phyloP scores from a whole-genome alignment of 2,113 vertebrate genomes.

The Campylomormyrus numenius region DNA sequence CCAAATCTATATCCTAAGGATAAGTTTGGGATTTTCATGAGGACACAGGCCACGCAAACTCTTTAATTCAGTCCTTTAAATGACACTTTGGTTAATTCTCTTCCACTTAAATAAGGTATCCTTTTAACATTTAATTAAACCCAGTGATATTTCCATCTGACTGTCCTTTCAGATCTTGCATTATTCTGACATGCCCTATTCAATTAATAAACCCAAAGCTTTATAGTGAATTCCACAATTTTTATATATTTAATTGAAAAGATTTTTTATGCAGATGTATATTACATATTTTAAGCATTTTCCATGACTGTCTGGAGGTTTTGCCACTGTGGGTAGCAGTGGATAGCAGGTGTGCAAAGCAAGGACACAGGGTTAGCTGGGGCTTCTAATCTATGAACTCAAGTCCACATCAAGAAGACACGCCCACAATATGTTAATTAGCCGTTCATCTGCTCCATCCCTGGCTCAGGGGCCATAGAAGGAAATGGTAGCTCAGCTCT shows the following conservation, averaged over 20 bases:
- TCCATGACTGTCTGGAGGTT: background rate
- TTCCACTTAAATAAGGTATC: background rate
- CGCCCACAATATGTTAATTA: background rate
- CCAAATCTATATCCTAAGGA: background rate
- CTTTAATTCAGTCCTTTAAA: background rate
- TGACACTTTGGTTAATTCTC: background rate
- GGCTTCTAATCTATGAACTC: background rate
- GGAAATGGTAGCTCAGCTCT: background rate
- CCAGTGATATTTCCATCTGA: background rate
- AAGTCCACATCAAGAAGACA: background rate
- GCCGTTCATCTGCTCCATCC: background rate
- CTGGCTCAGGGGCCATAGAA: background rate
- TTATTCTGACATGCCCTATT: background rate
- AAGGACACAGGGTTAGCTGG: background rate
- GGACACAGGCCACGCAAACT: background rate
- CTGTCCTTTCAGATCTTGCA: background rate
- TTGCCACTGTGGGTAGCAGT: background rate
- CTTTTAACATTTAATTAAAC: slow-evolving; percentile 1
- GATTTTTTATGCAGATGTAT: background rate
- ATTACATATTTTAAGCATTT: background rate
- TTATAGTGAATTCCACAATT: background rate
- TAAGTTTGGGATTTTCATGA: background rate
- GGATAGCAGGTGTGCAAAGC: background rate
- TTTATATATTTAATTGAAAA: background rate
- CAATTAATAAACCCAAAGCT: background rate